A percentile compares a stretch with the other conserved stretches of the same genome.
These are phyloP conservation scores for Lepidochrysops patricia DNA, from an alignment of 2,888 invertebrate genomes.

Conservation along the genomic window DNA sequence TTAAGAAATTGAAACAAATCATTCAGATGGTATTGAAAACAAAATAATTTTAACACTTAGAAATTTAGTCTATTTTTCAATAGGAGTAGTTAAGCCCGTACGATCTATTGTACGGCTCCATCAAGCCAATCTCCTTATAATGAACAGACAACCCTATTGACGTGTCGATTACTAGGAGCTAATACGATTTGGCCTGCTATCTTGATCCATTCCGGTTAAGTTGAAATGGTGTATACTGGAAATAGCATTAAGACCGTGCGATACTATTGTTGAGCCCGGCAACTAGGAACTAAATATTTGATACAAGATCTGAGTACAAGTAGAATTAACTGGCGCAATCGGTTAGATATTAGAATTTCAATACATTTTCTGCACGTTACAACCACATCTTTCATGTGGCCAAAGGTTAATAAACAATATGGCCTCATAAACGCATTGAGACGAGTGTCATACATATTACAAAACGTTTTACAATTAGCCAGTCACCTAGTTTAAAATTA, in stretches of 20 bases:
- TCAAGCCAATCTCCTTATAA: background rate
- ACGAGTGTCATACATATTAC: background rate
- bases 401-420: background rate
- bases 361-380: background rate
- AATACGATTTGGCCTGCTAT: conserved; percentile 55
- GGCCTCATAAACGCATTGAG: background rate
- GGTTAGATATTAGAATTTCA: background rate
- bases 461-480: conserved; percentile 4
- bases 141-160: background rate
- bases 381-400: background rate
- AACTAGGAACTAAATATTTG: background rate
- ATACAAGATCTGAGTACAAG: background rate
- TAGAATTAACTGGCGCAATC: background rate
- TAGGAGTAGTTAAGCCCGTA: background rate
- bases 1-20: no score
- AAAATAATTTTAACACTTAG: no score
- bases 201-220: conserved; percentile 41
- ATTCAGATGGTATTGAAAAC: no score
- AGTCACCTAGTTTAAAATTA: conserved; percentile 9
- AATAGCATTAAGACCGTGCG: background rate
- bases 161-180: conserved; percentile 34
- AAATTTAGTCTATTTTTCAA: background rate
- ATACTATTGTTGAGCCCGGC: background rate
- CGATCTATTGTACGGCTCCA: background rate
- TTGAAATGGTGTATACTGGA: conserved; percentile 29